Base-by-base conservation (phyloP, 1,140 invertebrate genomes). In the Lanistes nyassanus region DNA sequence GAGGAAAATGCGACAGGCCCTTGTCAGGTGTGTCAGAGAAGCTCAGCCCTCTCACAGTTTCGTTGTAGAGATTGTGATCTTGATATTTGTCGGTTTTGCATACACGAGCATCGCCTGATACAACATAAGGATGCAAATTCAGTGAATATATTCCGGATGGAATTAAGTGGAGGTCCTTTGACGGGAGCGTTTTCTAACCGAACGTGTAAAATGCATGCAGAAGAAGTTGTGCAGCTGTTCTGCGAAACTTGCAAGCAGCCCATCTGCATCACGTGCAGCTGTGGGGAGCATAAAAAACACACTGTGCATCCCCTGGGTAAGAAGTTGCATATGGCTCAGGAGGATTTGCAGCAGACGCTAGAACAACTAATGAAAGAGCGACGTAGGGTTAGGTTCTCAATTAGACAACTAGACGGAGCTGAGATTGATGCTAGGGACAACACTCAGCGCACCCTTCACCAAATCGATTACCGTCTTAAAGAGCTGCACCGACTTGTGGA, bases 41-140 rank as follows among this genome's bases (percentile, higher is more conserved):
- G 84, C 34, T 83, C 81, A 81, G 62, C 85, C 16, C 69, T 81
- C 47, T 81, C 84, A 6, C 85, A 86, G 72, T 86, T 84, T 62
- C 76, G 79, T 19, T 86, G 85, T 72, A 78, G 85, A 9, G 83
- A 85, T 58, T 86, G 85, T 80, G 84, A 86, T 69, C 70, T 85
- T 29, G 84, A 85, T 47, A 83, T 86, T 62, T 86, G 85, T 65
- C 75, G 79, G 66, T 86, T 85, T 73, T 86, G 85, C 71, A 82
- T 86, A 21, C 84, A 84, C 37, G 80, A 84, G 21, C 85, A 86
- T 74, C 77, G 80, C 36, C 80, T 86, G 21, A 82, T 83, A 60
- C 80, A 81, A 56, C 84, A 86, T 67, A 74, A 77, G 21, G 77
- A 79, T 29, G 70, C 80, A 21, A 68, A 77, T 21, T 53, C 76